These are phyloP conservation scores for Eufriesea mexicana DNA, from an alignment of 1,140 invertebrate genomes.

Conservation along the genomic window DNA sequence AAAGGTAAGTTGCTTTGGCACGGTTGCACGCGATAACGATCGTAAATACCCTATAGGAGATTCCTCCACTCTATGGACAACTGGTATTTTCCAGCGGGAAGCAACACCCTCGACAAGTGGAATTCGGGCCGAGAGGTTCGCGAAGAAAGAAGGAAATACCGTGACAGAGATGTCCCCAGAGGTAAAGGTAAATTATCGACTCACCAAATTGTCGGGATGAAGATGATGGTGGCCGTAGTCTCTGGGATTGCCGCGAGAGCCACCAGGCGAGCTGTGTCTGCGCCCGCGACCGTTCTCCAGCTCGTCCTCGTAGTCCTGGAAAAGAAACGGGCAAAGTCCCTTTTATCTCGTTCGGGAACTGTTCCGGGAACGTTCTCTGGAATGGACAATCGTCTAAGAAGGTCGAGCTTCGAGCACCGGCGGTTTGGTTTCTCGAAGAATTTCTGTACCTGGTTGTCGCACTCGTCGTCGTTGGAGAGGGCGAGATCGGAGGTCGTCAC, in stretches of 20 bases:
- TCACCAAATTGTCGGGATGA: slow-evolving; percentile 81
- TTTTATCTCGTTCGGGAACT: slow-evolving; percentile 6
- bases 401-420: neutral
- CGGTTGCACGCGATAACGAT: no score
- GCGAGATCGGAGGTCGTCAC: slow-evolving; percentile 82
- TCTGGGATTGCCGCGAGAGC: slow-evolving; percentile 76
- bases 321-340: slow-evolving; percentile 54
- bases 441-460: slow-evolving; percentile 81
- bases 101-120: neutral
- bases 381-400: neutral
- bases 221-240: slow-evolving; percentile 80
- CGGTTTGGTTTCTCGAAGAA: slow-evolving; percentile 22
- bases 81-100: neutral
- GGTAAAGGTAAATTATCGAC: slow-evolving; percentile 39
- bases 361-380: neutral
- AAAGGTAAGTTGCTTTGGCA: no score
- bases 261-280: slow-evolving; percentile 79
- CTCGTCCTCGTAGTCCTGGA: slow-evolving; percentile 80
- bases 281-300: slow-evolving; percentile 78
- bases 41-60: no score
- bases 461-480: slow-evolving; percentile 83
- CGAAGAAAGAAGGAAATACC: slow-evolving; percentile 8
- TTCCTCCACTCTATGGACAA: neutral
- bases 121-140: neutral
- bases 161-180: neutral